Evolutionary conservation across 2,888 invertebrate genomes (phyloP).

Genomic region (Hydriomena furcata): DNA sequence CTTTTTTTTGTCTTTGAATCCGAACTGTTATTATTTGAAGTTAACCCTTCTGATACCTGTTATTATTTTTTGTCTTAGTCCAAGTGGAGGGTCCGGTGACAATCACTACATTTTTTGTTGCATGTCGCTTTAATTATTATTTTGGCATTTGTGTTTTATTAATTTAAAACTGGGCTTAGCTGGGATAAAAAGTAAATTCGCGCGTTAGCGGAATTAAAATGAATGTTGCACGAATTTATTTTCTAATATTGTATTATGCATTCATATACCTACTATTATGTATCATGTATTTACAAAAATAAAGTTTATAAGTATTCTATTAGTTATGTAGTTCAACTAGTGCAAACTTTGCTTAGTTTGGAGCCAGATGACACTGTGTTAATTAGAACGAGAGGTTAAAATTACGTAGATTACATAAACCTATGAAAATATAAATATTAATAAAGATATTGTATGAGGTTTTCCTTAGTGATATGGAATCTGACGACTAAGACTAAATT

Average conservation of each 20-base stretch:
- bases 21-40: slow-evolving; percentile 54
- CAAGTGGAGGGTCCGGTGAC: slow-evolving; percentile 61
- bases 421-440: background rate
- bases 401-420: background rate
- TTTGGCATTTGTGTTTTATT: slow-evolving; percentile 41
- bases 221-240: too few species aligned
- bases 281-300: too few species aligned
- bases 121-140: slow-evolving; percentile 55
- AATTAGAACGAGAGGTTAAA: too few species aligned
- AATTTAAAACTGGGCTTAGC: slow-evolving; percentile 25
- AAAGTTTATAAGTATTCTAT: too few species aligned
- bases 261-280: too few species aligned
- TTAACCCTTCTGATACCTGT: slow-evolving; percentile 78
- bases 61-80: slow-evolving; percentile 51
- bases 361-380: too few species aligned
- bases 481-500: too few species aligned
- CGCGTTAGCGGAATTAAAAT: slow-evolving; percentile 8
- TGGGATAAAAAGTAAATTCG: slow-evolving; percentile 14
- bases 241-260: too few species aligned
- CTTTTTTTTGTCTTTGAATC: slow-evolving; percentile 56
- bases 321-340: too few species aligned
- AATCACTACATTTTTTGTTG: slow-evolving; percentile 60
- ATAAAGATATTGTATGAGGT: too few species aligned
- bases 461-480: too few species aligned
- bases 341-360: too few species aligned